Conservation (phyloP, 2,888 invertebrate species). For the Malacosoma neustria region DNA sequence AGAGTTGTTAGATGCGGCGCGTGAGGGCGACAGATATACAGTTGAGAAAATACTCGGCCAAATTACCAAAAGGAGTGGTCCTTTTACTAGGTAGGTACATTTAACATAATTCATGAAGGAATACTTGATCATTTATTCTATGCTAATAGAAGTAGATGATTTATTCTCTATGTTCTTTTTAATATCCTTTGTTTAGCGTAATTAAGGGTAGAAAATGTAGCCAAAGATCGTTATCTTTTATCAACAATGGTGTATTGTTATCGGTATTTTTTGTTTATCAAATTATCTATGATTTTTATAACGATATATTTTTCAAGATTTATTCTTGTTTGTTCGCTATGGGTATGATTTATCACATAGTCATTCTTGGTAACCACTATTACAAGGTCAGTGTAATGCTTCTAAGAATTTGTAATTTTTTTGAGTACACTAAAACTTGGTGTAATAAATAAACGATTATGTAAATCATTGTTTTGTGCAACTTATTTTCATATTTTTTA, state of each 20-base stretch:
- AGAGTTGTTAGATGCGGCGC: conserved; percentile 95
- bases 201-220: conserved; percentile 5
- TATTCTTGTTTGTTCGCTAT: background rate
- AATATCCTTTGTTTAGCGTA: no score
- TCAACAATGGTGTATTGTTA: conserved; percentile 39
- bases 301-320: background rate
- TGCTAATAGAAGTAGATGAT: no score
- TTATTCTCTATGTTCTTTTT: no score
- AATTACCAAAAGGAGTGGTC: conserved; percentile 93
- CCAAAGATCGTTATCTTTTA: conserved; percentile 20
- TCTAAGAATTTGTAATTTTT: background rate
- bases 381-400: background rate
- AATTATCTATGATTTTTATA: conserved; percentile 21
- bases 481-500: no score
- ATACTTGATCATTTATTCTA: no score
- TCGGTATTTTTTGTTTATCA: conserved; percentile 40
- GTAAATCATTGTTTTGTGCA: no score
- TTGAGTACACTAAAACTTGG: no score
- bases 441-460: no score
- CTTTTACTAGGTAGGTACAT: conserved; percentile 88
- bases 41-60: conserved; percentile 94
- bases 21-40: conserved; percentile 90
- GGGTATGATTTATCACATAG: background rate
- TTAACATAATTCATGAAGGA: conserved; percentile 3
- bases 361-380: background rate